Conservation (phyloP, 1,140 invertebrate species). For the Coptotermes formosanus region DNA sequence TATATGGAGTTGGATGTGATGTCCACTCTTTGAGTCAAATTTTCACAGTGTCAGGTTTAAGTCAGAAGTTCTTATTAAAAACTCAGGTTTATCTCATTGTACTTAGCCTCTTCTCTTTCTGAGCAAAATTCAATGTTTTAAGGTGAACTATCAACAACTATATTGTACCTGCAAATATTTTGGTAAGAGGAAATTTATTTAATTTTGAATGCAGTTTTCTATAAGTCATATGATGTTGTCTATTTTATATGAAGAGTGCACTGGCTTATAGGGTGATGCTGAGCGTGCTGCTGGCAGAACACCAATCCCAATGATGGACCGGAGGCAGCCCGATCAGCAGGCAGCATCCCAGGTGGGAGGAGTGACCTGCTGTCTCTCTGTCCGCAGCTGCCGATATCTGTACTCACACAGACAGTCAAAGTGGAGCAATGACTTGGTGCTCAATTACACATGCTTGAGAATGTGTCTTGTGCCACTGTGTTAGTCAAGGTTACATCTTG, state of each 20-base stretch:
- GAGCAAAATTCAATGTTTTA: too few relatives aligned
- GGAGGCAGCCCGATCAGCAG: constrained; percentile 68
- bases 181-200: too few relatives aligned
- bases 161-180: too few relatives aligned
- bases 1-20: too few relatives aligned
- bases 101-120: too few relatives aligned
- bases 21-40: too few relatives aligned
- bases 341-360: constrained; percentile 65
- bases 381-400: neutral
- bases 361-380: neutral
- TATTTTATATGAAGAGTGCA: neutral
- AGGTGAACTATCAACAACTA: too few relatives aligned
- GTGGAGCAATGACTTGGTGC: neutral
- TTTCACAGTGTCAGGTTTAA: too few relatives aligned
- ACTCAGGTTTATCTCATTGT: too few relatives aligned
- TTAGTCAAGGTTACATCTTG: neutral
- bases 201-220: too few relatives aligned
- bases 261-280: constrained; percentile 58
- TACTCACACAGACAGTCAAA: neutral
- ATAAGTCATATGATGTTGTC: too few relatives aligned
- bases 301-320: constrained; percentile 83
- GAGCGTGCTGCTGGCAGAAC: constrained; percentile 65
- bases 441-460: neutral
- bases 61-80: too few relatives aligned
- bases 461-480: neutral